Percentiles rank a stretch among this genome's conserved stretches.
Evolutionary conservation across 2,888 invertebrate genomes (phyloP).

Genomic region (Napeogenes sylphis): DNA sequence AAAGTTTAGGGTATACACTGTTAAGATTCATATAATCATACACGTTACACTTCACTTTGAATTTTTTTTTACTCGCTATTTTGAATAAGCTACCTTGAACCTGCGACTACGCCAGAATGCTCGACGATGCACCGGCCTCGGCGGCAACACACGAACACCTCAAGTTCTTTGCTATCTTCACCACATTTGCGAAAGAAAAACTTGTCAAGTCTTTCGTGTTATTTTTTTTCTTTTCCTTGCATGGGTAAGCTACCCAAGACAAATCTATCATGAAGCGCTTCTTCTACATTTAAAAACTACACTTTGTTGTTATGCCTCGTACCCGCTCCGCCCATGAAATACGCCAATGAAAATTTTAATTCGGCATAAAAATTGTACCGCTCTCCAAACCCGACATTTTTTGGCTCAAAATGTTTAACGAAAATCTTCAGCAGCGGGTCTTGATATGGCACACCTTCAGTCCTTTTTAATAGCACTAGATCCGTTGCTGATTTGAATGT

Average conservation of each 20-base stretch:
- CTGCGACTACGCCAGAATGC: not conserved
- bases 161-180: conserved; percentile 34
- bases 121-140: conserved; percentile 8
- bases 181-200: conserved; percentile 32
- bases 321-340: too few species aligned
- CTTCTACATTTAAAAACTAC: conserved; percentile 33
- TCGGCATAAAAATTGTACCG: too few species aligned
- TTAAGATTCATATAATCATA: conserved; percentile 24
- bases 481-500: too few species aligned
- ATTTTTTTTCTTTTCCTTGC: conserved; percentile 34
- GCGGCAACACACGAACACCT: conserved; percentile 31
- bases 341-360: conserved; percentile 24
- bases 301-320: conserved; percentile 31
- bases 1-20: conserved; percentile 15
- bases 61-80: conserved; percentile 17
- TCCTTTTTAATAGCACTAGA: too few species aligned
- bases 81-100: not conserved
- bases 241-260: conserved; percentile 32
- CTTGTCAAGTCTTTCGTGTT: conserved; percentile 29
- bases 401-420: too few species aligned
- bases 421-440: too few species aligned
- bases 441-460: too few species aligned
- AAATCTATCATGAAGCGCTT: conserved; percentile 32
- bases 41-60: conserved; percentile 14
- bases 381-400: too few species aligned